A percentile compares a stretch with the other conserved stretches of the same genome.
These are phyloP conservation scores for Vanacampus margaritifer DNA, from an alignment of 2,113 vertebrate species.

Conservation along the genomic window DNA sequence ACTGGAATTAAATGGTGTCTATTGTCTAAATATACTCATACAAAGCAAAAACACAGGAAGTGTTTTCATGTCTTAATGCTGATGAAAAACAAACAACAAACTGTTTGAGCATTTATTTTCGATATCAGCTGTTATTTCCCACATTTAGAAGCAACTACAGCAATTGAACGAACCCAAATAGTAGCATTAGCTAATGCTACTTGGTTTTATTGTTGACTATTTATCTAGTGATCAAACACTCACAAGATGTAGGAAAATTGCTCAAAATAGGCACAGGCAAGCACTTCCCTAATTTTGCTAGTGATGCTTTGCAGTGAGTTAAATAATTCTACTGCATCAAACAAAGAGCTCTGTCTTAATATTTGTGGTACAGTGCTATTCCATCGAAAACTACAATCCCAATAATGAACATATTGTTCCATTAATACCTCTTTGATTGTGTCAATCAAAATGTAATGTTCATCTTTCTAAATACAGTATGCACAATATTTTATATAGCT, in stretches of 20 bases:
- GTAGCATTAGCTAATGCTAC: neutral
- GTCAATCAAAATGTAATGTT: no score
- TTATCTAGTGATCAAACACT: no score
- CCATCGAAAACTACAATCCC: no score
- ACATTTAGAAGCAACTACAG: neutral
- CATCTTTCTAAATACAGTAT: no score
- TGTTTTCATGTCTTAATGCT: neutral
- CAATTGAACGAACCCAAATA: no score
- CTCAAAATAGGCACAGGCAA: neutral
- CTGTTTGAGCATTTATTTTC: neutral
- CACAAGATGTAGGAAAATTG: neutral
- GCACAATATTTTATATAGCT: no score
- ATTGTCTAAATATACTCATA: neutral
- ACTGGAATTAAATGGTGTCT: neutral
- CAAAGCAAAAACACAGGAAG: neutral
- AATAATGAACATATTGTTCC: no score
- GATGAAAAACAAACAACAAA: neutral
- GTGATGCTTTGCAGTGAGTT: neutral
- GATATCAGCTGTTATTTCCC: neutral
- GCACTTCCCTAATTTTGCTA: neutral
- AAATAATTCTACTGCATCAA: no score
- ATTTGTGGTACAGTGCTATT: no score
- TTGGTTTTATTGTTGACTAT: neutral
- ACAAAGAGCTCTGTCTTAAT: no score
- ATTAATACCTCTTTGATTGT: no score